Base-by-base conservation (phyloP, 2,113 vertebrate genomes). In the Leuciscus idus region DNA sequence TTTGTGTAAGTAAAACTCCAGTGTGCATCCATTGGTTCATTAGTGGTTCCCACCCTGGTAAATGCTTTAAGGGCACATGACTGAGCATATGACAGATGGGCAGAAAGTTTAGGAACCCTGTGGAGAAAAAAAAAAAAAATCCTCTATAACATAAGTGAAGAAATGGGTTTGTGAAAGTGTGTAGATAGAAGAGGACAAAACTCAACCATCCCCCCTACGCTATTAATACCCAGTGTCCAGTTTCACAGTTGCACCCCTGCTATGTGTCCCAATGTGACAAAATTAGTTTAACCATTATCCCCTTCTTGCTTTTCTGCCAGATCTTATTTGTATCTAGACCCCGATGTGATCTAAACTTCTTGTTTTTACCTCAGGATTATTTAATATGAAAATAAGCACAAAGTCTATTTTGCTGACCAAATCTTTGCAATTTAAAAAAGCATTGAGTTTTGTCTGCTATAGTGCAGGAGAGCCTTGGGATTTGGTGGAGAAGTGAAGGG, bases 211-310 rank as follows among this genome's bases (percentile, higher is more conserved):
- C 85, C 84, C 43, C 79, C 84, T 86, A 85, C 83, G 88, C 83
- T 87, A 86, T 91, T 87, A 83, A 87, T 52, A 39, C 81, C 1
- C 64, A n/a, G 87, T 84, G 78, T 94, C 89, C 50, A 68, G 89
- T 93, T 94, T 93, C 93, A 90, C 89, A 88, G 90, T 91, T 90
- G 81, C 82, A 74, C 21, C 78, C 80, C 85, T 85, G 87, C 77
- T 84, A 50, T 89, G 80, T 86, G 79, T 30, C 64, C 74, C 86
- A 85, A 85, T 87, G 84, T 62, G 50, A 86, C 79, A 89, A 87
- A 90, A 89, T 89, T 91, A 90, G 92, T 92, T 89, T 85, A 88
- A 82, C 90, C 50, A 73, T 73, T 83, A 73, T 73, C 23, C 50
- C 28, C 30, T 59, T 21, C 23, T 39, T 46, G 57, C 28, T 52